phyloP scores from a whole-genome alignment of 2,113 vertebrate species.

The rabbit (Oryctolagus cuniculus) region mOryCun1.1 NC_091434.1:10016001-10016500 shows the following conservation, averaged over 20 bases:
- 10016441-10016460: background rate
- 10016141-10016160: background rate
- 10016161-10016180: background rate
- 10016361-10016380: background rate
- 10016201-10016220: background rate
- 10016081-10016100: background rate
- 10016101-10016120: background rate
- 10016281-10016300: background rate
- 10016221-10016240: background rate
- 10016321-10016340: background rate
- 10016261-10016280: background rate
- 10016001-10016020: background rate
- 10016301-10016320: background rate
- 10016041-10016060: background rate
- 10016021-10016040: background rate
- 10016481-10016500: background rate
- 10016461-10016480: background rate
- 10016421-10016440: background rate
- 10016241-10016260: background rate
- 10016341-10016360: background rate
- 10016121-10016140: background rate
- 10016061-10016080: background rate
- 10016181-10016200: background rate
- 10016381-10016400: background rate
- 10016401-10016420: background rate